phyloP scores from a whole-genome alignment of 2,113 vertebrate genomes.

The Ornithorhynchus anatinus region DNA sequence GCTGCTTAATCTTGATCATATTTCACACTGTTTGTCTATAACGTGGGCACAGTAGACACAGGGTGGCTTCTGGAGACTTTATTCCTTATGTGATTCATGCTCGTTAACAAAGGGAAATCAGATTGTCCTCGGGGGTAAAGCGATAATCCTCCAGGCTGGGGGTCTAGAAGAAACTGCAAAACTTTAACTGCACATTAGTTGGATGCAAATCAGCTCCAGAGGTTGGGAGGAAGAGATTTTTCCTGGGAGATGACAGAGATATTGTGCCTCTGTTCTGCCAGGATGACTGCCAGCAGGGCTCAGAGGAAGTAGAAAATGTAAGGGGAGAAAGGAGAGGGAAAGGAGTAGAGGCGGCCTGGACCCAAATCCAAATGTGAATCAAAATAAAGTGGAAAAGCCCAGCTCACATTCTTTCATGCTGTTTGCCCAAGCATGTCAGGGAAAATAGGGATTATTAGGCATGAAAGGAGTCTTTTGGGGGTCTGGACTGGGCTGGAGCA shows the following conservation, averaged over 20 bases:
- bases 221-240: background rate
- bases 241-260: background rate
- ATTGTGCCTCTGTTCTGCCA: background rate
- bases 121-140: background rate
- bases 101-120: background rate
- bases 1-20: rapidly evolving
- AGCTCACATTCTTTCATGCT: too few relatives aligned
- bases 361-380: too few relatives aligned
- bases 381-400: too few relatives aligned
- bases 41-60: rapidly evolving
- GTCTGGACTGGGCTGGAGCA: too few relatives aligned
- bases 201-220: background rate
- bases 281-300: too few relatives aligned
- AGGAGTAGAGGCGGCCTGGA: too few relatives aligned
- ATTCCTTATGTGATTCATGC: background rate
- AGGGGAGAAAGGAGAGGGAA: too few relatives aligned
- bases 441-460: too few relatives aligned
- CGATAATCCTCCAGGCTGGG: background rate
- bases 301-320: too few relatives aligned
- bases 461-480: too few relatives aligned
- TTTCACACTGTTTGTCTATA: background rate
- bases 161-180: background rate
- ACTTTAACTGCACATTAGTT: background rate
- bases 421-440: too few relatives aligned
- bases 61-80: background rate